Percentiles rank a stretch among this genome's conserved stretches.
phyloP scores from a whole-genome alignment of 1,140 invertebrate genomes.

The Aphidius gifuensis region DNA sequence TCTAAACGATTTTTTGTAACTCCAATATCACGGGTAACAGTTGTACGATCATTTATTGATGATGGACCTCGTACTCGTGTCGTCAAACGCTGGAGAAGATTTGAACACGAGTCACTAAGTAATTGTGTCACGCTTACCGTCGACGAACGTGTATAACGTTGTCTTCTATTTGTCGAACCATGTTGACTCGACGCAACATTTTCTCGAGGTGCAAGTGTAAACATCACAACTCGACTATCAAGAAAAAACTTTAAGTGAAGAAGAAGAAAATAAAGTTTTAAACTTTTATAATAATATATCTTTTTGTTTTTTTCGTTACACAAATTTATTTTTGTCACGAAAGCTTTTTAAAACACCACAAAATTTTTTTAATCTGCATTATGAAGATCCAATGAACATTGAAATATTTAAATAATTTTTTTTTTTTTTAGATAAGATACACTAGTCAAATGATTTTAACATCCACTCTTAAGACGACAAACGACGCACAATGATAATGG shows the following conservation, averaged over 20 bases:
- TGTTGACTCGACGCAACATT: slow-evolving; percentile 47
- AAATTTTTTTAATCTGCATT: no score
- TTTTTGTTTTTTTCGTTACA: no score
- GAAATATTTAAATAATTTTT: no score
- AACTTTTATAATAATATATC: no score
- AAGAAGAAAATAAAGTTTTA: neutral
- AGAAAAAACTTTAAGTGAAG: neutral
- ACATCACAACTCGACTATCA: slow-evolving; percentile 30
- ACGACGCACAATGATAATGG: slow-evolving; percentile 26
- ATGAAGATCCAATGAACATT: no score
- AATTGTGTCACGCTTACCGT: slow-evolving; percentile 74
- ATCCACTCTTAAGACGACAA: slow-evolving; percentile 27
- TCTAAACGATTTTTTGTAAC: slow-evolving; percentile 65
- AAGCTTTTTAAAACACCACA: no score
- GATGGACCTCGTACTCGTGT: slow-evolving; percentile 69
- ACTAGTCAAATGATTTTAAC: slow-evolving; percentile 18
- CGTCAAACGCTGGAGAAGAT: slow-evolving; percentile 73
- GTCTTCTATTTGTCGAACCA: slow-evolving; percentile 22
- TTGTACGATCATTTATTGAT: slow-evolving; percentile 33
- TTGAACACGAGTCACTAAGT: slow-evolving; percentile 79
- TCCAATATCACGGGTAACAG: slow-evolving; percentile 41
- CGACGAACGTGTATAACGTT: slow-evolving; percentile 28
- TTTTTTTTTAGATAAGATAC: slow-evolving; percentile 1
- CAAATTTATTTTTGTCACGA: no score
- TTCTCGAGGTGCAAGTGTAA: slow-evolving; percentile 45